Evolutionary conservation across 2,888 invertebrate genomes (phyloP).

Genomic region (Lasioglossum malachurum): DNA sequence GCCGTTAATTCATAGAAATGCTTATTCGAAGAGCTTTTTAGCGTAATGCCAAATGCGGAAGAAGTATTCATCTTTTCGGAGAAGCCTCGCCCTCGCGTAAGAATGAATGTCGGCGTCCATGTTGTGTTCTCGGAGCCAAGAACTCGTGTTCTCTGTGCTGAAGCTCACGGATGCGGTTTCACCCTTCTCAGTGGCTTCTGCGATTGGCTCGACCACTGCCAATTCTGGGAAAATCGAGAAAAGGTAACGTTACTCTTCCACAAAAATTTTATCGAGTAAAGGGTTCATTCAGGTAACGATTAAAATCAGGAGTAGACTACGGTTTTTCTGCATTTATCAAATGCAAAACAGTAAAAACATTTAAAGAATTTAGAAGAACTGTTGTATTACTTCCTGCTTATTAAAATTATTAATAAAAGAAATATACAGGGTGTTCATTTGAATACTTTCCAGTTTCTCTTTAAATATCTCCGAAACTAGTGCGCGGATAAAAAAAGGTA

Average conservation of each 20-base stretch:
- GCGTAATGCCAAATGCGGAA: conserved; percentile 97
- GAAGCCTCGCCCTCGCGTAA: conserved; percentile 94
- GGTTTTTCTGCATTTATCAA: no score
- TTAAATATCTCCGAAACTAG: no score
- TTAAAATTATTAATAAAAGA: background rate
- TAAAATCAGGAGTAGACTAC: background rate
- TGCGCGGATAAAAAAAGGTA: no score
- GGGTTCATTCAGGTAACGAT: background rate
- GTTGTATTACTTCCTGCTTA: background rate
- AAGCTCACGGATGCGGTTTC: conserved; percentile 91
- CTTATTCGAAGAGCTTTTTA: conserved; percentile 92
- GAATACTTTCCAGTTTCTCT: no score
- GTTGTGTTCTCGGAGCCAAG: conserved; percentile 96
- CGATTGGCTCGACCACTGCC: conserved; percentile 87
- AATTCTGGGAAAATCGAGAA: conserved; percentile 74
- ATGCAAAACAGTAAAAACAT: background rate
- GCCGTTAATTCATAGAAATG: conserved; percentile 70
- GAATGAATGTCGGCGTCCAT: conserved; percentile 97
- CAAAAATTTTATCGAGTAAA: background rate
- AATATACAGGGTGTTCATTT: no score
- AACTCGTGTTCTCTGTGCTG: conserved; percentile 96
- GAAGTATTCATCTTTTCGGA: conserved; percentile 97
- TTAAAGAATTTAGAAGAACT: background rate
- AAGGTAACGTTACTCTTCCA: background rate
- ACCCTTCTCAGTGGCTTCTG: conserved; percentile 89